phyloP scores from a whole-genome alignment of 2,888 invertebrate species.

The Phasia obesa region DNA sequence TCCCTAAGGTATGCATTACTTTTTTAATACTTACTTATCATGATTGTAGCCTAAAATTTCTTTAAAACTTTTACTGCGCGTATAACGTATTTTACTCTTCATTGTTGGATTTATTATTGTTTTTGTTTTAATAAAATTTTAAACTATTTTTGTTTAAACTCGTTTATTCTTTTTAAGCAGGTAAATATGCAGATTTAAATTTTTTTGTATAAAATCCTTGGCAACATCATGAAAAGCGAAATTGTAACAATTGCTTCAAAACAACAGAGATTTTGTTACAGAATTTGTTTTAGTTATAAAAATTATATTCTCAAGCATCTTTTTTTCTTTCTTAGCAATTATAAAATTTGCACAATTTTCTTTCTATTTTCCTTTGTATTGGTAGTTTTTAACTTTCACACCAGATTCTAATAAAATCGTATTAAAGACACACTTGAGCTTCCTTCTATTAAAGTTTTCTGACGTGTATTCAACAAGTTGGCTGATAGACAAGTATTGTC shows the following conservation, averaged over 20 bases:
- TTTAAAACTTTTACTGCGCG: conserved; percentile 80
- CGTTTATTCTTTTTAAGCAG: neutral
- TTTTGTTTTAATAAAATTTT: neutral
- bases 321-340: conserved; percentile 8
- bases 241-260: too few relatives aligned
- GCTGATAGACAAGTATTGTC: neutral
- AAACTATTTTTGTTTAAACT: neutral
- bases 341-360: conserved; percentile 47
- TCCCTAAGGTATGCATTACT: conserved; percentile 20
- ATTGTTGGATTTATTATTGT: conserved; percentile 69
- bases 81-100: conserved; percentile 80
- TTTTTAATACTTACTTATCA: conserved; percentile 77
- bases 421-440: neutral
- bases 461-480: conserved; percentile 1
- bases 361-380: neutral
- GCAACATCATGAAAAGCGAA: conserved; percentile 25
- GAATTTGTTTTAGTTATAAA: conserved; percentile 10
- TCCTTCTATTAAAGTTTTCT: neutral
- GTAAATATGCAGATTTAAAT: neutral
- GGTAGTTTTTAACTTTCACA: conserved; percentile 12
- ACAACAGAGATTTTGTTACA: neutral
- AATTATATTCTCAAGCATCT: neutral
- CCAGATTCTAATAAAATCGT: conserved; percentile 5
- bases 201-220: neutral
- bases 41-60: conserved; percentile 78